These are phyloP conservation scores for Scelioninae gen. 1 DNA, from an alignment of 2,888 invertebrate genomes.

Conservation along the genomic window DNA sequence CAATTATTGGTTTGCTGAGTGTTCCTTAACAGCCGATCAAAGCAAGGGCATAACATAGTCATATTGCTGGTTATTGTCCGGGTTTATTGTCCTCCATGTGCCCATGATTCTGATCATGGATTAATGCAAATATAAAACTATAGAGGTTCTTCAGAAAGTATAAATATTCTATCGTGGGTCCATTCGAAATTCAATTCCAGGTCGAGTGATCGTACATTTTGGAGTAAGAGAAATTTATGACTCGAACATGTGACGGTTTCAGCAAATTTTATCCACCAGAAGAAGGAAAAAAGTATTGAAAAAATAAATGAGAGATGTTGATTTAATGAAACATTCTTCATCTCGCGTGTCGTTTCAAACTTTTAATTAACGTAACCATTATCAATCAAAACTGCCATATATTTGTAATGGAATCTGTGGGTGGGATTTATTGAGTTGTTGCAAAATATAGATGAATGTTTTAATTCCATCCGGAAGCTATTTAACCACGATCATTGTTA, in stretches of 20 bases:
- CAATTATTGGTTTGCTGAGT: background rate
- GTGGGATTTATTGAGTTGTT: too few species aligned
- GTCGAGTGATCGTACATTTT: conserved; percentile 13
- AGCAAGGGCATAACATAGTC: background rate
- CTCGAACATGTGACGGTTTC: conserved; percentile 43
- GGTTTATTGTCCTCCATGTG: conserved; percentile 2
- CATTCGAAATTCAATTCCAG: conserved; percentile 48
- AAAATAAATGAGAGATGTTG: conserved; percentile 1
- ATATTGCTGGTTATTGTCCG: too few species aligned
- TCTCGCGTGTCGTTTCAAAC: background rate
- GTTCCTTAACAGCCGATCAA: background rate
- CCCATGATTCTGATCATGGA: conserved; percentile 14
- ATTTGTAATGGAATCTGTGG: too few species aligned
- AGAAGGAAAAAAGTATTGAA: conserved; percentile 6
- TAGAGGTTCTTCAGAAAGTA: conserved; percentile 2
- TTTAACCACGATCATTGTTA: too few species aligned
- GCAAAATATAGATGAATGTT: too few species aligned
- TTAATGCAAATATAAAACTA: conserved; percentile 1
- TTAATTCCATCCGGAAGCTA: too few species aligned
- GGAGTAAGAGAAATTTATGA: conserved; percentile 30
- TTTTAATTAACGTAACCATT: conserved; percentile 9
- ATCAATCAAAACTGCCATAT: too few species aligned
- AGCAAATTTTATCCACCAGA: conserved; percentile 16
- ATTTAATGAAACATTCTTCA: conserved; percentile 26
- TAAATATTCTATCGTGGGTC: conserved; percentile 30